Evolutionary conservation across 2,113 vertebrate species (phyloP).

Genomic region (Trichomycterus rosablanca): DNA sequence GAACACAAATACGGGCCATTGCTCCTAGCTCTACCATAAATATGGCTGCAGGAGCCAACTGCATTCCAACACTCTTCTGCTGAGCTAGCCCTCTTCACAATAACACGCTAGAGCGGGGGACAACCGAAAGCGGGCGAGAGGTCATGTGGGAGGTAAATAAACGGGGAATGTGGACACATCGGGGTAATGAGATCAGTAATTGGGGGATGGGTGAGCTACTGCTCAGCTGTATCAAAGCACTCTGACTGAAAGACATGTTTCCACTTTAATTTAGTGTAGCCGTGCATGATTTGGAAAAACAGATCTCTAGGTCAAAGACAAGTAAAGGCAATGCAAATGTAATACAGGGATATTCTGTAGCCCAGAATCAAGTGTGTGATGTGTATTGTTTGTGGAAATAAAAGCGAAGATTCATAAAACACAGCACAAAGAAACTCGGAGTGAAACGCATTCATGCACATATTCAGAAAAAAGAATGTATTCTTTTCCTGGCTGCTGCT

Average conservation of each 20-base stretch:
- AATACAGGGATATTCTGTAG: not conserved
- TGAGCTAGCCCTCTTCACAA: slow-evolving; percentile 22
- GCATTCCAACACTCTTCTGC: slow-evolving; percentile 38
- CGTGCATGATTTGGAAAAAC: not conserved
- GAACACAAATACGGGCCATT: slow-evolving; percentile 31
- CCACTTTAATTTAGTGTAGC: slow-evolving; percentile 9
- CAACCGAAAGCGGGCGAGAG: slow-evolving; percentile 18
- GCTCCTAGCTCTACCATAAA: slow-evolving; percentile 35
- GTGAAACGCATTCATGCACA: slow-evolving; percentile 16
- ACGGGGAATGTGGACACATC: slow-evolving; percentile 28
- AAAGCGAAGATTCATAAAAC: slow-evolving; percentile 8
- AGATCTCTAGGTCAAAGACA: slow-evolving; percentile 21
- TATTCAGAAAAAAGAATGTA: not conserved
- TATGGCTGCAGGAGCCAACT: slow-evolving; percentile 21
- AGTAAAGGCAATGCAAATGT: not conserved
- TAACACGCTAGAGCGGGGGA: slow-evolving; percentile 8
- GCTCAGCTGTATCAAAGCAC: slow-evolving; percentile 13
- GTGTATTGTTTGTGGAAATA: slow-evolving; percentile 5
- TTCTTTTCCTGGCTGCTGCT: slow-evolving; percentile 20
- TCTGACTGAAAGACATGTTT: slow-evolving; percentile 15
- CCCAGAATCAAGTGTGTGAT: slow-evolving; percentile 1
- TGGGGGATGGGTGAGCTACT: slow-evolving; percentile 26
- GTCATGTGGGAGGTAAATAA: slow-evolving; percentile 45
- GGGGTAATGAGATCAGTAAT: slow-evolving; percentile 29
- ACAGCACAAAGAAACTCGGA: slow-evolving; percentile 7